Conservation (phyloP, 2,797 vertebrate genomes). For the Muscicapa comitata region DNA sequence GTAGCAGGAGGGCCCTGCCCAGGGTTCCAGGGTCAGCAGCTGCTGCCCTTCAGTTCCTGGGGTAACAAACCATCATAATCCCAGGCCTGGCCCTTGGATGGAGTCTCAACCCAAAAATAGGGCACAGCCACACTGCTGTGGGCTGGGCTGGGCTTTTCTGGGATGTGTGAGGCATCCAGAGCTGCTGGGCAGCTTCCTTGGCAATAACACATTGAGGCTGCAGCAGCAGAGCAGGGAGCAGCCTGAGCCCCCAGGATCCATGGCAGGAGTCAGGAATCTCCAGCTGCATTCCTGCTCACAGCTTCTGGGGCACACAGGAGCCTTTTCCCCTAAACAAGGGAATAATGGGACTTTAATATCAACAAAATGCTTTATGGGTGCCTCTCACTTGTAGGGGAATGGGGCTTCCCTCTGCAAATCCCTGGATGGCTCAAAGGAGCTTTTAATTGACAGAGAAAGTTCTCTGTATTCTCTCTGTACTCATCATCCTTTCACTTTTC, state of each 20-base stretch:
- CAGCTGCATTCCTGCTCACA: not conserved
- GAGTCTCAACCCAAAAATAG: not conserved
- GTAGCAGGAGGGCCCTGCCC: not conserved
- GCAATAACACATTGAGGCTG: accelerated
- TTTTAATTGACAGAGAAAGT: not conserved
- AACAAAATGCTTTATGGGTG: accelerated
- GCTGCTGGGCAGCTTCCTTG: not conserved
- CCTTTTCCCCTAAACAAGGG: not conserved
- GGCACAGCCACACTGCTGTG: not conserved
- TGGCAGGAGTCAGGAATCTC: not conserved
- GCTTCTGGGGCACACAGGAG: not conserved
- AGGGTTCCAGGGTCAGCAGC: not conserved
- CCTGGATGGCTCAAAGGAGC: not conserved
- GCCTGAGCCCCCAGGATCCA: not conserved
- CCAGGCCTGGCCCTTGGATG: accelerated
- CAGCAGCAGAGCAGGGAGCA: not conserved
- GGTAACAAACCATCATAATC: not conserved
- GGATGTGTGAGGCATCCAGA: not conserved
- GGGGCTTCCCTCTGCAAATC: not conserved
- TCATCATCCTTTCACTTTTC: not conserved
- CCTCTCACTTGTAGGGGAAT: not conserved
- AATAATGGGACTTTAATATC: not conserved
- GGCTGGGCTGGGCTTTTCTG: not conserved
- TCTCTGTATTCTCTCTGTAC: not conserved
- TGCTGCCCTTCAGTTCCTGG: not conserved